These are phyloP conservation scores for Sarcoramphus papa DNA, from an alignment of 2,797 vertebrate species.

Conservation along the genomic window DNA sequence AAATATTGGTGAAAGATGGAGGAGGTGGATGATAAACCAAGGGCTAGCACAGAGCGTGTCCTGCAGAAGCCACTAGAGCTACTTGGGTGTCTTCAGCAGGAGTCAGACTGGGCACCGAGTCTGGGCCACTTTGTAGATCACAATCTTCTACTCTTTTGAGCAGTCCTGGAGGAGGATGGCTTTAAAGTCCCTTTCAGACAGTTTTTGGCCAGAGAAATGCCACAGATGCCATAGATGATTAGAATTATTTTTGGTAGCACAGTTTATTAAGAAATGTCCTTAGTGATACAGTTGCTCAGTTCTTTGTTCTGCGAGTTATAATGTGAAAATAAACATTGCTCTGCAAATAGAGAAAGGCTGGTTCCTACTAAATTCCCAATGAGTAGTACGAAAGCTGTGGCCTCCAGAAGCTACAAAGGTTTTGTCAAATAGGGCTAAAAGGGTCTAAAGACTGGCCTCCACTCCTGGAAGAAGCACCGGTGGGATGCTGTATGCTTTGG, in stretches of 20 bases:
- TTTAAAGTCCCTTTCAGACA: neutral
- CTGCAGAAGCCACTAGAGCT: neutral
- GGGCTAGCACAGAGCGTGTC: neutral
- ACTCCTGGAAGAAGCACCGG: neutral
- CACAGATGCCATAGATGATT: neutral
- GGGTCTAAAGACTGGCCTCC: neutral
- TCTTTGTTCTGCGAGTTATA: neutral
- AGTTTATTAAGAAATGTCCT: neutral
- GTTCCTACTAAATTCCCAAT: neutral
- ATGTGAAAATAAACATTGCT: neutral
- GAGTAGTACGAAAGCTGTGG: neutral
- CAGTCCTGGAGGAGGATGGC: neutral
- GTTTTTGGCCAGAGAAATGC: neutral
- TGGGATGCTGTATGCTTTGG: neutral
- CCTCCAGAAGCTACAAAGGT: neutral
- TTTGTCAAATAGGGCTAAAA: neutral
- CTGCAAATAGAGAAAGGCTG: neutral
- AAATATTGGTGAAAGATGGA: neutral
- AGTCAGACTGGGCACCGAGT: neutral
- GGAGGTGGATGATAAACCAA: neutral
- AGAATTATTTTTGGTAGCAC: neutral
- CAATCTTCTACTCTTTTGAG: neutral
- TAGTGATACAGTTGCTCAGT: neutral
- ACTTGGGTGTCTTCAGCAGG: neutral
- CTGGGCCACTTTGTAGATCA: neutral